Conservation (phyloP, 2,797 vertebrate genomes). For the Smutsia temminckii region DNA sequence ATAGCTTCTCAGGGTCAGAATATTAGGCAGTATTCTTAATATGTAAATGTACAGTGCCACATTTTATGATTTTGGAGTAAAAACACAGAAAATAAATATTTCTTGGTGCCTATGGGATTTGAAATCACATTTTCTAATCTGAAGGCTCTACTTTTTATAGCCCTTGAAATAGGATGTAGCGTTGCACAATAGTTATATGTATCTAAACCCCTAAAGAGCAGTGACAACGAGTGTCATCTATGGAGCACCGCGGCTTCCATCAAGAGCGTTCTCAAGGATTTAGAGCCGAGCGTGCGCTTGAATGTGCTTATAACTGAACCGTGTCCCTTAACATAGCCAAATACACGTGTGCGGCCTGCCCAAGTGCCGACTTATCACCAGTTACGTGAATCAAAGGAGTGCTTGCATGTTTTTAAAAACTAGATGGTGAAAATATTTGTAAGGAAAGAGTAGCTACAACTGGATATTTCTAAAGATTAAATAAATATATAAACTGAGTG, state of each 20-base stretch:
- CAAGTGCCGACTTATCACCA: neutral
- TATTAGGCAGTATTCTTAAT: neutral
- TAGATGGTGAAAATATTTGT: neutral
- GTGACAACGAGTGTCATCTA: neutral
- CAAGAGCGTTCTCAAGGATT: neutral
- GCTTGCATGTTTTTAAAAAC: constrained; percentile 24
- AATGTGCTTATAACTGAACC: constrained; percentile 34
- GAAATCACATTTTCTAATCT: neutral
- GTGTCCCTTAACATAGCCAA: constrained; percentile 2
- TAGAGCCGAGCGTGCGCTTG: neutral
- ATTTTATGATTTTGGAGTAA: neutral
- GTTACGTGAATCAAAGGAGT: neutral
- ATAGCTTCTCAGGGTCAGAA: neutral
- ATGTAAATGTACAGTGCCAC: neutral
- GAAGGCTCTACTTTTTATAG: neutral
- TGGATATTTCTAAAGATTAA: neutral
- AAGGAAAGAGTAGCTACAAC: neutral
- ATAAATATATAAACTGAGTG: constrained; percentile 31
- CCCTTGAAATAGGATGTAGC: neutral
- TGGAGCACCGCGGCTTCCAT: neutral
- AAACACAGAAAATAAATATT: neutral
- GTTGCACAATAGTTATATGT: neutral
- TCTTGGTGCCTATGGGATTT: neutral
- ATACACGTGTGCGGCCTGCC: neutral
- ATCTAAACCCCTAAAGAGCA: neutral